phyloP scores from a whole-genome alignment of 2,888 invertebrate species.

The Parelbella ahira region DNA sequence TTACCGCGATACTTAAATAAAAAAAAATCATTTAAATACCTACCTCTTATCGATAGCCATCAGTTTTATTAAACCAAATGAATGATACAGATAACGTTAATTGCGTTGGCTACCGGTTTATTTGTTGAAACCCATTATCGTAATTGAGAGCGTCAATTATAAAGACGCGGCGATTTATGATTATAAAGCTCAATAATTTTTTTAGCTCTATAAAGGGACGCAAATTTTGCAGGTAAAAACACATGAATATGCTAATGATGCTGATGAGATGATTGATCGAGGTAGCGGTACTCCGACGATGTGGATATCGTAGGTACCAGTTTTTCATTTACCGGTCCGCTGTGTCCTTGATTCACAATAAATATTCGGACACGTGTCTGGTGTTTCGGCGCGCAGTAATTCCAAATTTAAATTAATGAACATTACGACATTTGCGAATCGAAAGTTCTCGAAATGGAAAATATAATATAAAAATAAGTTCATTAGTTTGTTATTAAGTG shows the following conservation, averaged over 20 bases:
- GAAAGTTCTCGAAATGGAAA: not conserved
- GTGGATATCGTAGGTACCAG: conserved; percentile 41
- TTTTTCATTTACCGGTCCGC: conserved; percentile 31
- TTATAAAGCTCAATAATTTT: too few species aligned
- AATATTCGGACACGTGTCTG: not conserved
- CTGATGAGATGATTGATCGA: conserved; percentile 45
- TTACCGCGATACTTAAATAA: too few species aligned
- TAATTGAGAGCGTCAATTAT: conserved; percentile 5
- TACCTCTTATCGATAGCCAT: too few species aligned
- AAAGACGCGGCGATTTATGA: conserved; percentile 9
- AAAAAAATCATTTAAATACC: too few species aligned
- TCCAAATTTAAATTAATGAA: conserved; percentile 12
- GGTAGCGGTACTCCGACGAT: conserved; percentile 44
- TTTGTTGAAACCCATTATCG: too few species aligned
- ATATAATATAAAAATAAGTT: conserved; percentile 13
- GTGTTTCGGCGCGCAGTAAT: conserved; percentile 5
- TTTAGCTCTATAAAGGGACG: conserved; percentile 5
- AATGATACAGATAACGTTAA: too few species aligned
- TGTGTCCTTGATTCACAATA: conserved; percentile 46
- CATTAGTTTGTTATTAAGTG: conserved; percentile 8
- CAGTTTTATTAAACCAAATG: too few species aligned
- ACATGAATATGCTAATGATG: conserved; percentile 40
- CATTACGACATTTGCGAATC: conserved; percentile 5
- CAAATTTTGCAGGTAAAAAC: conserved; percentile 25
- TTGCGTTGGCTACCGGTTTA: too few species aligned